Evolutionary conservation across 2,797 vertebrate genomes (phyloP), one percentile per base, ranked within the genome.

Genomic region (Poecilia picta): DNA sequence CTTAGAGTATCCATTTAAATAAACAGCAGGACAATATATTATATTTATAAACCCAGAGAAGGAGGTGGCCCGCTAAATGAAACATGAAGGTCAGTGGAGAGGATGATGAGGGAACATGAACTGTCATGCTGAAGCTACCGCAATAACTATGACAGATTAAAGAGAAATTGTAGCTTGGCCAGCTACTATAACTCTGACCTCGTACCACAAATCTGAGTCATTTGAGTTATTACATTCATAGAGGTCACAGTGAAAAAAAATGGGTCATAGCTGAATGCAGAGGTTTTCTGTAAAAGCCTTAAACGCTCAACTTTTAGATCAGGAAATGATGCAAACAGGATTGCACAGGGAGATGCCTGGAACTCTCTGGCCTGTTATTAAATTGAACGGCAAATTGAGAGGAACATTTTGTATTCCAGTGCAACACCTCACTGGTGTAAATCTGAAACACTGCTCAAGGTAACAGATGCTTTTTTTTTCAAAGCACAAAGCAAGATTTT

Each of bases 101-200:
- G 79, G 81, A 90, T 85, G 85, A 91, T 90, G 85, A 91, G 82
- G 77, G 88, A 89, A 91, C 88, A 89, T 83, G 83, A 87, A 90
- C 81, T 91, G 86, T 89, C 89, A 91, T 89, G 85, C 85, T 85
- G 88, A 81, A 90, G 87, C 87, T 87, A 87, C 81, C 49, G 88
- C 90, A 88, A 90, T 91, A 92, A 93, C 89, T 84, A 85, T 91
- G 89, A 93, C 89, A 78, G 86, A 90, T 93, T 88, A 91, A 84
- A 71, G 83, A 90, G 81, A 90, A 88, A 90, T 83, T 86, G 88
- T 85, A 81, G 81, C 81, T 80, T 78, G 71, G 79, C 79, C 68
- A 76, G 81, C 79, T 85, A 74, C 83, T 83, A 75, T 85, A 76
- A 85, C 72, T 81, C 62, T 87, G 84, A 88, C 89, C 86, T 93